Evolutionary conservation across 1,140 invertebrate genomes (phyloP).

Genomic region (Teleopsis dalmanni): DNA sequence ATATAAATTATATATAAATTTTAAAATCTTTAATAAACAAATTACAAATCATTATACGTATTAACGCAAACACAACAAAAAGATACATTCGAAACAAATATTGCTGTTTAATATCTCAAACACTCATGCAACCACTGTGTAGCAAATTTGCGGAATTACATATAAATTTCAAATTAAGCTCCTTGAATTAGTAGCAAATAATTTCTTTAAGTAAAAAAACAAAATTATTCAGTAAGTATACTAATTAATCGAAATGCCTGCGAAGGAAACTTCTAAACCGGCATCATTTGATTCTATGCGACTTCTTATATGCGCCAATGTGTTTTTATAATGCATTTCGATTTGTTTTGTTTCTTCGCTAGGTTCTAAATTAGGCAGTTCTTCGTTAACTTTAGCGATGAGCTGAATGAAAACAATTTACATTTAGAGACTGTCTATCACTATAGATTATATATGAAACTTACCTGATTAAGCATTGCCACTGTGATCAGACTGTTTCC

Average conservation of each 20-base stretch:
- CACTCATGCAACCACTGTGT: no score
- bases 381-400: conserved; percentile 85
- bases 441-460: neutral
- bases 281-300: conserved; percentile 59
- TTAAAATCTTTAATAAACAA: no score
- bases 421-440: conserved; percentile 3
- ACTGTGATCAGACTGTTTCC: conserved; percentile 74
- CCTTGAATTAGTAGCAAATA: no score
- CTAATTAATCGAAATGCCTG: conserved; percentile 40
- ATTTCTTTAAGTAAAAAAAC: conserved; percentile 3
- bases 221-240: neutral
- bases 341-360: conserved; percentile 95
- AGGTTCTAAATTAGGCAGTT: conserved; percentile 84
- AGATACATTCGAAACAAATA: no score
- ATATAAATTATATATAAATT: no score
- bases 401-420: conserved; percentile 55
- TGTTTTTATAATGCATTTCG: conserved; percentile 87
- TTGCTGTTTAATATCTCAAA: no score
- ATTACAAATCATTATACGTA: no score
- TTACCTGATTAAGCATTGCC: conserved; percentile 51
- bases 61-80: no score
- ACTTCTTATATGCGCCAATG: conserved; percentile 67
- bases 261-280: conserved; percentile 47
- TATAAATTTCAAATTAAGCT: no score
- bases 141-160: no score